phyloP scores from a whole-genome alignment of 2,888 invertebrate genomes.

The Heliconius hortense region DNA sequence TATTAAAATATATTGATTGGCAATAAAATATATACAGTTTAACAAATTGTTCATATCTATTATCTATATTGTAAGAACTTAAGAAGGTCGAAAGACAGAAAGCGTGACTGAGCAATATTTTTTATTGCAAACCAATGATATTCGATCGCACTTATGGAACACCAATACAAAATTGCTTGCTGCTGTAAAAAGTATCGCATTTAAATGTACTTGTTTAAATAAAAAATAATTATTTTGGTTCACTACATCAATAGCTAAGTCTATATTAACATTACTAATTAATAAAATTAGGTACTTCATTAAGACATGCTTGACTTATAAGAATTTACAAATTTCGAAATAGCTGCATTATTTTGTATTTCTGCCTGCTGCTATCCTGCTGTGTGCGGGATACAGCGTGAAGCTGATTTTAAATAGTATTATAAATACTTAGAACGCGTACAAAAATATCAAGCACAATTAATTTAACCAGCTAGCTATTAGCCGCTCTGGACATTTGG shows the following conservation, averaged over 20 bases:
- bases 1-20: slow-evolving; percentile 20
- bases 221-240: slow-evolving; percentile 30
- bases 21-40: slow-evolving; percentile 23
- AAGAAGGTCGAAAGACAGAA: slow-evolving; percentile 60
- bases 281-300: background rate
- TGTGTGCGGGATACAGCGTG: background rate
- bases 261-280: background rate
- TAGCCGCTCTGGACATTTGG: slow-evolving; percentile 55
- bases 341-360: no score
- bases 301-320: background rate
- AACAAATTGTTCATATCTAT: slow-evolving; percentile 34
- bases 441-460: slow-evolving; percentile 41
- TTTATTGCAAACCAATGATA: slow-evolving; percentile 71
- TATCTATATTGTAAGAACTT: slow-evolving; percentile 39
- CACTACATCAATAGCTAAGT: background rate
- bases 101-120: slow-evolving; percentile 70
- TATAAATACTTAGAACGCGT: background rate
- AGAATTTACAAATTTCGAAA: background rate
- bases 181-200: slow-evolving; percentile 41
- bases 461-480: slow-evolving; percentile 60
- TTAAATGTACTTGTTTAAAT: slow-evolving; percentile 20
- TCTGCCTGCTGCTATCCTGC: no score
- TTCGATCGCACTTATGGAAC: slow-evolving; percentile 56
- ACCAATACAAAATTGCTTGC: slow-evolving; percentile 64
- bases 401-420: background rate